Evolutionary conservation across 2,113 vertebrate species (phyloP).

Genomic region (Tor tambroides): DNA sequence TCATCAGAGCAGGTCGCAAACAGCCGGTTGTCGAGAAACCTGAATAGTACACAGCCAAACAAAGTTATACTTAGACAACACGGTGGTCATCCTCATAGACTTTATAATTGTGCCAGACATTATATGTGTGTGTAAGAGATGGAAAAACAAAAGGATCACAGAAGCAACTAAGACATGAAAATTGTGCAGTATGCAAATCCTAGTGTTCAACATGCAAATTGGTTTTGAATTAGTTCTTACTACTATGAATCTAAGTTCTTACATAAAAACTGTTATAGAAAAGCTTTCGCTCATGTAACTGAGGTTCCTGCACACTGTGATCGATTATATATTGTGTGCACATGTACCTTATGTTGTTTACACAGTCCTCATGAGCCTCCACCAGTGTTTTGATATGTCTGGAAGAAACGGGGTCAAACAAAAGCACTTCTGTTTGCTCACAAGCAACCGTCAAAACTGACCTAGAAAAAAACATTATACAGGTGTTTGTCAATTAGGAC

Average conservation of each 20-base stretch:
- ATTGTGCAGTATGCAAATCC: not conserved
- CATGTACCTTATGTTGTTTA: constrained; percentile 95
- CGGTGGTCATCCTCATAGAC: not conserved
- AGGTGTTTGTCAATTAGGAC: not conserved
- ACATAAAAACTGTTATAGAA: not conserved
- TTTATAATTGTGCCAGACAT: not conserved
- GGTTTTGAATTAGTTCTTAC: not conserved
- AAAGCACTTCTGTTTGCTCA: constrained; percentile 95
- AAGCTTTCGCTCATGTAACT: not conserved
- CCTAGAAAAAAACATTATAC: constrained; percentile 68
- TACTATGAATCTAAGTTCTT: not conserved
- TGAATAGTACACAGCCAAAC: constrained; percentile 60
- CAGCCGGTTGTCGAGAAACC: constrained; percentile 97
- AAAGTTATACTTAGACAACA: not conserved
- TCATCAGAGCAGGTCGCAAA: constrained; percentile 98
- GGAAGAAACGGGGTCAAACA: constrained; percentile 97
- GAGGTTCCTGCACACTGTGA: no score
- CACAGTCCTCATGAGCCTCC: constrained; percentile 97
- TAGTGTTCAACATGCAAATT: not conserved
- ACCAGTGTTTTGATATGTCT: constrained; percentile 97
- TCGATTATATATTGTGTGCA: not conserved
- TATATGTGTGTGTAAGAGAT: not conserved
- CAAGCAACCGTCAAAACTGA: constrained; percentile 97
- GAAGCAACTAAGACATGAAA: not conserved
- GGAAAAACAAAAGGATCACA: not conserved